Base-by-base conservation (phyloP, 1,140 invertebrate genomes). In the Ostrea edulis region DNA sequence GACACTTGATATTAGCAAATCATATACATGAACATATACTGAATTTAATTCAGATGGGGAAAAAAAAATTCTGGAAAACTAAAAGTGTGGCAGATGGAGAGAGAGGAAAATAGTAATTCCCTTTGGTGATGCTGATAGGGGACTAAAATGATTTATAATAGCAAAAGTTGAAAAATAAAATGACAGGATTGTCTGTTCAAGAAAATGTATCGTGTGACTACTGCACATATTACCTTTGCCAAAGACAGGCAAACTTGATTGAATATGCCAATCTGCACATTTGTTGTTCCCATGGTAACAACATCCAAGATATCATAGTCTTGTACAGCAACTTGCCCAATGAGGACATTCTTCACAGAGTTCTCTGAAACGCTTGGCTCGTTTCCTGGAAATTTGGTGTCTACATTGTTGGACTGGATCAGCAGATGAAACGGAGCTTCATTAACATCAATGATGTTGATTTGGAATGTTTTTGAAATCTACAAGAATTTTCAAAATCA, bases 261-360 rank as follows among this genome's bases (percentile, higher is more conserved):
- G 20, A 87, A 88, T 14, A 90, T 53, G 17, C 52, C 81, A 65
- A 92, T 25, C n/a, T 89, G 83, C 58, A 55, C 51, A 44, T 35
- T 85, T 0, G 88, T 86, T 44, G 90, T 77, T 25, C 62, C 52
- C 55, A 90, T 90, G 14, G 84, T 89, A n/a, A 92, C 82, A 53
- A 68, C 77, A 55, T 92, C 92, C n/a, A 86, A 14, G 55, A n/a
- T 62, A 77, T 92, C 92, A 55, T 85, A 88, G 77, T 92, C 92
- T 25, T 85, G 20, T 14, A 91, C 89, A 14, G 88, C 22, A 54
- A 92, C n/a, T 85, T 91, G 91, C 77, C 89, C 92, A 88, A 92
- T 89, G 84, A 89, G 35, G 85, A 88, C 85, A 22, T 88, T 87
- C 17, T n/a, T n/a, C 53, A 51, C 55, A 17, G 86, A 84, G 52